A percentile compares a stretch with the other conserved stretches of the same genome.
These are phyloP conservation scores for Eucidaris tribuloides DNA, from an alignment of 35 echinoderm and acorn worm species.

Conservation along the genomic window DNA sequence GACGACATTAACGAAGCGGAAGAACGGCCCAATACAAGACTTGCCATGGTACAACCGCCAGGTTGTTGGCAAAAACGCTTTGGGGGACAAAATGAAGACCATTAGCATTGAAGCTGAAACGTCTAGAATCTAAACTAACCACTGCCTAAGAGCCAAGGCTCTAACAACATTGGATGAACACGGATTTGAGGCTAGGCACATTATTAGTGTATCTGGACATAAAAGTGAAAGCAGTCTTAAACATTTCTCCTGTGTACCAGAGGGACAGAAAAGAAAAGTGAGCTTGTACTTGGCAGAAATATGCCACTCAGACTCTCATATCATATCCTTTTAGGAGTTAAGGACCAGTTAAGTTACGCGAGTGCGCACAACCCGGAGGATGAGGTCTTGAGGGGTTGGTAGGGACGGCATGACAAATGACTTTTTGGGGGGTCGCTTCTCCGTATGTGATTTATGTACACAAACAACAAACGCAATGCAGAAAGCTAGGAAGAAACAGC, in stretches of 20 bases:
- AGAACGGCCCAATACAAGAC: not conserved
- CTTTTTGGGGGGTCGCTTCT: too few relatives aligned
- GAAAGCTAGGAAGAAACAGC: too few relatives aligned
- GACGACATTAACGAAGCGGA: not conserved
- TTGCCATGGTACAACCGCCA: not conserved
- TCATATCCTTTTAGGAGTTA: too few relatives aligned
- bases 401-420: too few relatives aligned
- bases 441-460: too few relatives aligned
- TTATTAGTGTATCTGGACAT: slow-evolving; percentile 46
- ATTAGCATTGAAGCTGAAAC: slow-evolving; percentile 27
- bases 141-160: slow-evolving; percentile 46
- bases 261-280: slow-evolving; percentile 25
- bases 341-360: too few relatives aligned
- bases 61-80: slow-evolving; percentile 11
- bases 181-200: slow-evolving; percentile 39
- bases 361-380: too few relatives aligned
- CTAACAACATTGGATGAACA: slow-evolving; percentile 27
- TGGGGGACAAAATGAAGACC: slow-evolving; percentile 58
- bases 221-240: slow-evolving; percentile 42
- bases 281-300: slow-evolving; percentile 14
- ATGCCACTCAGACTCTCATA: not conserved
- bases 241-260: slow-evolving; percentile 17
- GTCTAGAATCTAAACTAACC: slow-evolving; percentile 50
- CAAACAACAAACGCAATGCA: too few relatives aligned
- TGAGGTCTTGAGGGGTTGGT: too few relatives aligned